Conservation (phyloP, 2,797 vertebrate species). For the Tokudaia tokunoshimensis region DNA sequence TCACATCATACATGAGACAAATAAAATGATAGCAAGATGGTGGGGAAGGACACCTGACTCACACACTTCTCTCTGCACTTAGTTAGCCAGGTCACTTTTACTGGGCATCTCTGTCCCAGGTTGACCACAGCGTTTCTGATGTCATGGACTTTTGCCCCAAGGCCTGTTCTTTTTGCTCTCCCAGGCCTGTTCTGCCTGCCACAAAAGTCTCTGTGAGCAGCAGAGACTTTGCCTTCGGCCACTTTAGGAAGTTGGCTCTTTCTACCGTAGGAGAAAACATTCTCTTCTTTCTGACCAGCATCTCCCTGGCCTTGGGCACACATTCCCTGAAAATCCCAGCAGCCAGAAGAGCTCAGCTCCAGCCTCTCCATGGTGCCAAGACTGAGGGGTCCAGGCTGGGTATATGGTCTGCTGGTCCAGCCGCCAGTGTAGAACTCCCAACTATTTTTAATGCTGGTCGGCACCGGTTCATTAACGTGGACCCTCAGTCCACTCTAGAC, state of each 20-base stretch:
- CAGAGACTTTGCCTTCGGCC: constrained; percentile 89
- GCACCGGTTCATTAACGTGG: constrained; percentile 88
- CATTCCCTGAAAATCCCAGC: constrained; percentile 88
- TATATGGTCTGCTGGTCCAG: constrained; percentile 85
- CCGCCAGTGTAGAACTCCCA: constrained; percentile 77
- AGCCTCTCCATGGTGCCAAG: constrained; percentile 78
- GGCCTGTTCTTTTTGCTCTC: not conserved
- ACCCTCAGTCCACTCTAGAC: constrained; percentile 83
- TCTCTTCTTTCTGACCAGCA: constrained; percentile 92
- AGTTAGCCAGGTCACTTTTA: too few species aligned
- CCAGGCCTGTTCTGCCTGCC: not conserved
- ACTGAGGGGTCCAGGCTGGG: constrained; percentile 87
- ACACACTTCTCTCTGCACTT: not conserved
- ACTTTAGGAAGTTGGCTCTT: constrained; percentile 89
- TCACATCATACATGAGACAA: not conserved
- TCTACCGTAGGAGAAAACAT: constrained; percentile 88
- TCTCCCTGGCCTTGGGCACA: constrained; percentile 91
- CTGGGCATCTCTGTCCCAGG: not conserved
- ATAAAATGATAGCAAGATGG: not conserved
- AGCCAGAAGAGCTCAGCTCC: constrained; percentile 90
- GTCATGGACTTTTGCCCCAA: rapidly evolving
- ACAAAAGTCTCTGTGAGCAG: constrained; percentile 23
- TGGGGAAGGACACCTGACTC: not conserved
- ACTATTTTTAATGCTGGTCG: constrained; percentile 89
- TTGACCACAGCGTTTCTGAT: constrained; percentile 52